Base-by-base conservation (phyloP, 2,113 vertebrate genomes). In the Piprites chloris region DNA sequence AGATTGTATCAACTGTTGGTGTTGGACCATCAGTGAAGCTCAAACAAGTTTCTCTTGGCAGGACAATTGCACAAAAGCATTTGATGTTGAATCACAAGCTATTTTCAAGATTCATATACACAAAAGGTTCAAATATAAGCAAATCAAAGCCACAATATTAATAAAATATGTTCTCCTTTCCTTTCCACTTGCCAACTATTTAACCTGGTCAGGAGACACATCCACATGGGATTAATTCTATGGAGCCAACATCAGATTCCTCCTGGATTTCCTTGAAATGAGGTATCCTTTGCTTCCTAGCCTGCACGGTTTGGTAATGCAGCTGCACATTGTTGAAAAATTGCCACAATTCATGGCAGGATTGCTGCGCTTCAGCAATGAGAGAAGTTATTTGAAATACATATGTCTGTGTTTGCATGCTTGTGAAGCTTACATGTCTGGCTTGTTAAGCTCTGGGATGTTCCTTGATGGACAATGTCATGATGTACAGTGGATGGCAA, bases 281-380 rank as follows among this genome's bases (percentile, higher is more conserved):
- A 96, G 63, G 66, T 62, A 92, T 95, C 88, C 82, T 91, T 90
- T 5, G 5, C 92, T 95, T 97, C 90, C 87, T 71, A 65, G 62
- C 47, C 76, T 95, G 78, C 92, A 83, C 2, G 5, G 58, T 72
- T 95, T 81, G 89, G 63, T 77, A 88, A 87, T 85, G 88, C 95
- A 95, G 92, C 91, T 96, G 87, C 85, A 93, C 92, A 94, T 96
- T 94, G 95, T 96, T 96, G 91, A 97, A 96, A 91, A 97, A 81
- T 30, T 96, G 95, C 93, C 95, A 96, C 82, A 82, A 85, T 87
- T 96, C 95, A 89, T 91, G 95, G 80, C 46, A 5, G 87, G 83
- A 83, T 93, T 77, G 80, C 85, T 85, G 63, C 3, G 23, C 73
- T 97, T 96, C 94, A 97, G 93, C 87, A 85, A 96, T 90, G 95